phyloP scores from a whole-genome alignment of 2,113 vertebrate genomes.

The Zosterops lateralis region DNA sequence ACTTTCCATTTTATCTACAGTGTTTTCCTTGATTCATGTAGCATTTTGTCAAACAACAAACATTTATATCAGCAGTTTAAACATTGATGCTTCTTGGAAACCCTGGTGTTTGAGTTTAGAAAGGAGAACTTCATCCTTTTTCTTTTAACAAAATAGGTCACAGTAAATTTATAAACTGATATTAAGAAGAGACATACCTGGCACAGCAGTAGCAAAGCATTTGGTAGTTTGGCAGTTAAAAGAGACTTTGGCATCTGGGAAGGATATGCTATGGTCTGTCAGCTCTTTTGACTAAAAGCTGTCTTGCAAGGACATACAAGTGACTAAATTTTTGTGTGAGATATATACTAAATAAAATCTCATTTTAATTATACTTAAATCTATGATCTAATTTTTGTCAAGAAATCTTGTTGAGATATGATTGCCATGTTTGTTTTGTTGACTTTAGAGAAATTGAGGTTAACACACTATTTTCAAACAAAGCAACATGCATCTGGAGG shows the following conservation, averaged over 20 bases:
- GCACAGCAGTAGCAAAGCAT: not conserved
- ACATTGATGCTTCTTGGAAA: not conserved
- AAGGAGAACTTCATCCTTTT: not conserved
- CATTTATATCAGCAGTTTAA: not conserved
- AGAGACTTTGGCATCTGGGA: not conserved
- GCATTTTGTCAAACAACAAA: not conserved
- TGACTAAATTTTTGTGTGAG: not conserved
- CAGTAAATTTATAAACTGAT: not conserved
- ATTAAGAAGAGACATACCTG: not conserved
- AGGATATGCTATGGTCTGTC: not conserved
- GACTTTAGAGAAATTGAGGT: not conserved
- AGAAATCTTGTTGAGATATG: not conserved
- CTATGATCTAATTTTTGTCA: not conserved
- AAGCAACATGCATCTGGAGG: not conserved
- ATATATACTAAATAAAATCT: not conserved
- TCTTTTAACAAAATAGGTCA: not conserved
- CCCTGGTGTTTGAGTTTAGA: not conserved
- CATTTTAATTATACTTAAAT: not conserved
- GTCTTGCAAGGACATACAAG: not conserved
- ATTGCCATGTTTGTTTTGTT: not conserved
- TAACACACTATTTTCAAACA: not conserved
- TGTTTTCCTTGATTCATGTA: not conserved
- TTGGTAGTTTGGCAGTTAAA: not conserved
- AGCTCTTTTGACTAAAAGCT: not conserved
- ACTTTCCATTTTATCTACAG: not conserved